Percentiles rank a stretch among this genome's conserved stretches.
Evolutionary conservation across 2,888 invertebrate genomes (phyloP).

Genomic region (Rhodophaea formosa): DNA sequence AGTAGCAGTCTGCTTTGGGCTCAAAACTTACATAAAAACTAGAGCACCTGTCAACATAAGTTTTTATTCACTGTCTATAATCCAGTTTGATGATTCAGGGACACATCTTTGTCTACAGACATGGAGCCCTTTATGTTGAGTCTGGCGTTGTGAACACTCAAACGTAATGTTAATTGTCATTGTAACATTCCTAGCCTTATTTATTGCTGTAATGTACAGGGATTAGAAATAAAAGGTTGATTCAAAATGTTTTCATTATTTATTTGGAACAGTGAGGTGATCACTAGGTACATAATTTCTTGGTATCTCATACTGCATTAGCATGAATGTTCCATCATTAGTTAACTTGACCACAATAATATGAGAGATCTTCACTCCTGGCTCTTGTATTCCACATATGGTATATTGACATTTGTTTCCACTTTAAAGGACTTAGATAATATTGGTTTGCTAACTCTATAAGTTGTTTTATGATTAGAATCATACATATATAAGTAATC

Average conservation of each 20-base stretch:
- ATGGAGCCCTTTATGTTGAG: no score
- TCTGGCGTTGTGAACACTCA: no score
- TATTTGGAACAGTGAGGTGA: slow-evolving; percentile 29
- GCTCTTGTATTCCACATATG: background rate
- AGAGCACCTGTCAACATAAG: no score
- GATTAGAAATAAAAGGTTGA: slow-evolving; percentile 6
- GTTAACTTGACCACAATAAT: slow-evolving; percentile 6
- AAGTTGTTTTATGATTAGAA: background rate
- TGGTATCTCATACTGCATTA: slow-evolving; percentile 25
- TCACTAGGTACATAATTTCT: slow-evolving; percentile 23
- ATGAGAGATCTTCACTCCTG: background rate
- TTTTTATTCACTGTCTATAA: no score
- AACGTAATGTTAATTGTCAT: background rate
- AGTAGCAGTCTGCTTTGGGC: no score
- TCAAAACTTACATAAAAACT: no score
- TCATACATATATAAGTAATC: slow-evolving; percentile 11
- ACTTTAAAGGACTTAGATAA: background rate
- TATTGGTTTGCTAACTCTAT: background rate
- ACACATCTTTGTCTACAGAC: no score
- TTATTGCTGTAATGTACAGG: background rate
- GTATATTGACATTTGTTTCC: slow-evolving; percentile 2
- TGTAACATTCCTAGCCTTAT: background rate
- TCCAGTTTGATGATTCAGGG: no score
- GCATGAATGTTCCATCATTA: slow-evolving; percentile 18
- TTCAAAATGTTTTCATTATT: slow-evolving; percentile 25